Evolutionary conservation across 2,113 vertebrate genomes (phyloP), one percentile per base, ranked within the genome.

Genomic region (Psilopogon haemacephalus): DNA sequence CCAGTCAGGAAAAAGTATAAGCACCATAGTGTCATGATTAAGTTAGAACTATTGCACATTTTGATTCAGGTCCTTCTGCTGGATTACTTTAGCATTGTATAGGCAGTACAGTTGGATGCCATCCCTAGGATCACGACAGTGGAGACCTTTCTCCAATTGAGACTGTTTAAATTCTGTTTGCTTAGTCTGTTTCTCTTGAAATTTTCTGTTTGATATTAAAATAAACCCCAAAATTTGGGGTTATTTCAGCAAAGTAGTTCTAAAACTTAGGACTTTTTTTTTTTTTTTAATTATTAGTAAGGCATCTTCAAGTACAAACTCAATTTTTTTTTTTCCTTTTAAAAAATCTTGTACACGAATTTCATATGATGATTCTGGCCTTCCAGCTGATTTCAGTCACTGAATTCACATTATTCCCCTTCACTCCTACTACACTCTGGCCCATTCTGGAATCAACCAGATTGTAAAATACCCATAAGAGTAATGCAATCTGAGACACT

Each of bases 381-480:
- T 72, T 46, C 18, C 32, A 9, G 32, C 17, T 56, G 33, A 1
- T 68, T 17, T 60, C 16, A 44, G 5, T 46, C 17, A 8, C 27
- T 35, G 14, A 1, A 2, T 37, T 77, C 13, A 6, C 15, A 4
- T 28, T 21, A 60, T 30, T 26, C 42, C 48, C 5, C 4, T 78
- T 17, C 15, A 27, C 35, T 30, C 2, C 0, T 17, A 17, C 28
- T 40, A 8, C 59, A 33, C 37, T 70, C 55, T 70, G 44, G 24
- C 24, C 40, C 55, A 26, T 40, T 35, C 2, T 32, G 20, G 0
- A 8, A 6, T 3, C 8, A 35, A n/a, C 5, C 33, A 11, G 4
- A 9, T 11, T 33, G 24, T 67, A 52, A n/a, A 50, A 42, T 27
- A 8, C 9, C 19, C 13, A 20, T 5, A 11, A 50, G 46, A 26